Percentiles rank a stretch among this genome's conserved stretches.
Evolutionary conservation across 2,888 invertebrate species (phyloP).

Genomic region (Troides aeacus): DNA sequence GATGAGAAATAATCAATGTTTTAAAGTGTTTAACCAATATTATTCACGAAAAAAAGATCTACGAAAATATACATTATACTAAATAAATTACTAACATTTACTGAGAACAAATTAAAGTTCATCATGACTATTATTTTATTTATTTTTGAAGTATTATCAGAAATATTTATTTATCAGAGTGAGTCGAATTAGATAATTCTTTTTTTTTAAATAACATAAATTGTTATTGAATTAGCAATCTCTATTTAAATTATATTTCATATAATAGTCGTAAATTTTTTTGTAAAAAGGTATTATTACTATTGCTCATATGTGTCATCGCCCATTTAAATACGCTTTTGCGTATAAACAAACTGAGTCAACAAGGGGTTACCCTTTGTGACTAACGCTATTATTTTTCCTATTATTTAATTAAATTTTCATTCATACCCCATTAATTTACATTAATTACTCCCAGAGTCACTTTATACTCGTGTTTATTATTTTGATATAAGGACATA

Average conservation of each 20-base stretch:
- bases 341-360: constrained; percentile 16
- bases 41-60: constrained; percentile 2
- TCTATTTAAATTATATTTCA: background rate
- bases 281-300: background rate
- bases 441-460: background rate
- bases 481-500: background rate
- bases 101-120: no score
- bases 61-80: background rate
- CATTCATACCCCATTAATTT: constrained; percentile 7
- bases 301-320: background rate
- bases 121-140: no score
- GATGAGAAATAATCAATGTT: background rate
- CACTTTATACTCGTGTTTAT: constrained; percentile 1
- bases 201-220: background rate
- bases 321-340: background rate
- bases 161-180: no score
- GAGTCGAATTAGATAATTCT: no score
- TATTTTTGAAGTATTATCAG: no score
- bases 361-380: constrained; percentile 19
- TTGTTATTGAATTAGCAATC: background rate
- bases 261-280: background rate
- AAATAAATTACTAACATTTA: no score
- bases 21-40: background rate
- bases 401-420: constrained; percentile 20
- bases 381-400: constrained; percentile 18